Evolutionary conservation across 2,113 vertebrate genomes (phyloP).

Genomic region (Chrysemys picta): DNA sequence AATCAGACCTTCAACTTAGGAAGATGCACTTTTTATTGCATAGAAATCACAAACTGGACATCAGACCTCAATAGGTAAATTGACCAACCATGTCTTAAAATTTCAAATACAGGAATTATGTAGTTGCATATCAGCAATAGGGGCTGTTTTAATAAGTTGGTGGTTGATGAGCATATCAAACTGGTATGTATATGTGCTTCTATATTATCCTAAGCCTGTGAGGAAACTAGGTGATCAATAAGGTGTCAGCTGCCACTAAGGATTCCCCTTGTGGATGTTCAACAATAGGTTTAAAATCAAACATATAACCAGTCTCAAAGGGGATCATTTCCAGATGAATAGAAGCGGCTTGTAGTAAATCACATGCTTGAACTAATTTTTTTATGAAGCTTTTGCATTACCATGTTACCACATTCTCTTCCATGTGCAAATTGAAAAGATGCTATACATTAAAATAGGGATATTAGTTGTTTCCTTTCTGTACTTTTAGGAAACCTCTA

Average conservation of each 20-base stretch:
- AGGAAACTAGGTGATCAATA: neutral
- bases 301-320: neutral
- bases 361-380: neutral
- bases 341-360: neutral
- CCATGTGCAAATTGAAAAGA: no score
- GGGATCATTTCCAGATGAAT: no score
- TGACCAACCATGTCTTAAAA: neutral
- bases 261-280: neutral
- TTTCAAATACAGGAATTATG: neutral
- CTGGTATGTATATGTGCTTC: neutral
- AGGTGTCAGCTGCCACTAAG: neutral
- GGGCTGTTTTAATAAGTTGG: neutral
- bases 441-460: neutral
- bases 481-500: neutral
- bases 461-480: neutral
- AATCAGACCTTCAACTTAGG: neutral
- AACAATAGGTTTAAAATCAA: neutral
- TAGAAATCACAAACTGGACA: neutral
- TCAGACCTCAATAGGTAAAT: neutral
- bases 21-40: neutral
- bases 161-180: neutral
- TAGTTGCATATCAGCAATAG: neutral
- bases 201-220: neutral
- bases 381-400: neutral
- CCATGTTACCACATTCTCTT: neutral